Evolutionary conservation across 2,113 vertebrate species (phyloP).

Genomic region (Neofelis nebulosa): DNA sequence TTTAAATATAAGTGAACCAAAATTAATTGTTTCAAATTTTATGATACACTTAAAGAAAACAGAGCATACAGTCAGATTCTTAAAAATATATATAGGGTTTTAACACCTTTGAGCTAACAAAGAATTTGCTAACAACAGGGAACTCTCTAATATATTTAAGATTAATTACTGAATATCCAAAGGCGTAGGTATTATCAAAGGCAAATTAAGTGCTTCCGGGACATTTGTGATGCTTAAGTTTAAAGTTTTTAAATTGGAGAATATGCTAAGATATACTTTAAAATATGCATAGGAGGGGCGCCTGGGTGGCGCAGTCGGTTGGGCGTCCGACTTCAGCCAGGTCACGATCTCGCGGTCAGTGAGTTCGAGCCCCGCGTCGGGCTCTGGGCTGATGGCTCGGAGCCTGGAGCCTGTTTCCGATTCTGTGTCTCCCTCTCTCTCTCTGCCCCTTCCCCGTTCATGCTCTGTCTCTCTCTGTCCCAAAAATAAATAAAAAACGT

Average conservation of each 20-base stretch:
- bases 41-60: not conserved
- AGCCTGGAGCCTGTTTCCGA: too few species aligned
- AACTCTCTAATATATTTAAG: not conserved
- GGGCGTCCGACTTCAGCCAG: too few species aligned
- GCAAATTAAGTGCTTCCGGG: not conserved
- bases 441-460: too few species aligned
- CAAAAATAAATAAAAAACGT: too few species aligned
- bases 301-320: too few species aligned
- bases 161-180: slow-evolving; percentile 19
- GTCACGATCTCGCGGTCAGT: too few species aligned
- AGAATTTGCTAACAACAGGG: not conserved
- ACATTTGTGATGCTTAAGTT: not conserved
- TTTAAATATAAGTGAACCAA: not conserved
- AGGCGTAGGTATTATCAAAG: not conserved
- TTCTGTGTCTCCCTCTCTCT: too few species aligned
- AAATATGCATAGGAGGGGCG: not conserved
- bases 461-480: too few species aligned
- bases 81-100: not conserved
- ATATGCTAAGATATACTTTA: not conserved
- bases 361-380: too few species aligned
- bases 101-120: not conserved
- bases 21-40: not conserved
- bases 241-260: not conserved
- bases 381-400: too few species aligned
- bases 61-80: not conserved